These are phyloP conservation scores for Catocala nupta DNA, from an alignment of 2,888 invertebrate species.

Conservation along the genomic window DNA sequence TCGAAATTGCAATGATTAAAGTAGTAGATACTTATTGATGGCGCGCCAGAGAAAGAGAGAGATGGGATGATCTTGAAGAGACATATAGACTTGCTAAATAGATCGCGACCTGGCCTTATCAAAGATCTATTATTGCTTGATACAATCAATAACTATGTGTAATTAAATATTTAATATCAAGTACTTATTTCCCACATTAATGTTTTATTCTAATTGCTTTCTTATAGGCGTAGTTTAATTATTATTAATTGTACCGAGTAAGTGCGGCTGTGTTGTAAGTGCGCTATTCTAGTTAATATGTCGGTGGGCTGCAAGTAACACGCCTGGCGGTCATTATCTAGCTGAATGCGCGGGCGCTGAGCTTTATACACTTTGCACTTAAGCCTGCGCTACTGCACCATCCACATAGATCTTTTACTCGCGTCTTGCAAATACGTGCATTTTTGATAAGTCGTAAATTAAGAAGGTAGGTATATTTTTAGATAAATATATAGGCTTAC, in stretches of 20 bases:
- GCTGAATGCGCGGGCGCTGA: constrained; percentile 33
- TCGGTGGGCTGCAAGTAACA: constrained; percentile 12
- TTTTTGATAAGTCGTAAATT: no score
- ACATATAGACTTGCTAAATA: constrained; percentile 34
- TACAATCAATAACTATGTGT: not conserved
- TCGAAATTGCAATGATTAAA: constrained; percentile 87
- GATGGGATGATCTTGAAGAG: constrained; percentile 55
- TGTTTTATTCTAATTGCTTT: constrained; percentile 1
- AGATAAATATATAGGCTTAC: no score
- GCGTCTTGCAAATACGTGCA: not conserved
- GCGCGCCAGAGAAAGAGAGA: constrained; percentile 65
- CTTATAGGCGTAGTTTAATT: not conserved
- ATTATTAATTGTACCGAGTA: not conserved
- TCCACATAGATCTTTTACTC: constrained; percentile 8
- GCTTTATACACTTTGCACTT: constrained; percentile 24
- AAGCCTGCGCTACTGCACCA: constrained; percentile 14
- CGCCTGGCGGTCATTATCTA: constrained; percentile 35
- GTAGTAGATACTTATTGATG: constrained; percentile 81
- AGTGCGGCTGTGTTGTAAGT: not conserved
- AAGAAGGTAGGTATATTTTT: no score
- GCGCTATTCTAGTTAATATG: constrained; percentile 21
- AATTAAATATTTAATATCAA: no score
- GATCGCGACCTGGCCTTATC: not conserved
- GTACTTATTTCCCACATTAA: no score
- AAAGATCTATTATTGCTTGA: not conserved